Base-by-base conservation (phyloP, 2,113 vertebrate species). In the Corythoichthys intestinalis region DNA sequence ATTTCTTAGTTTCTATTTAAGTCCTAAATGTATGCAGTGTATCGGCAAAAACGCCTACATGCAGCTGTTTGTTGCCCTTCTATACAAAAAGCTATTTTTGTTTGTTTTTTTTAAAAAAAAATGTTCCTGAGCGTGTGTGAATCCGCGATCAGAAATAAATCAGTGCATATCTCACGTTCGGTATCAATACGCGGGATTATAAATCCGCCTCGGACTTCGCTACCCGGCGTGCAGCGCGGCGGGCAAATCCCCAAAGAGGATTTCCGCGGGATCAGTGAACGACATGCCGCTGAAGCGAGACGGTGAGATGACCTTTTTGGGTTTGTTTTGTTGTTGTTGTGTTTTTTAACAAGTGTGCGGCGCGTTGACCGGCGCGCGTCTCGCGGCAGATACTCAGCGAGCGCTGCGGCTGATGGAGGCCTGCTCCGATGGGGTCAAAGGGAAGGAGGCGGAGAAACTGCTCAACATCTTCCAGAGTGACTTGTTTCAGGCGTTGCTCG, bases 391-490 rank as follows among this genome's bases (percentile, higher is more conserved):
- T 64, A 91, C 92, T 0, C 85, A 90, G 62, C 79, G 85, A 0
- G 90, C 86, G n/a, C 83, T 92, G 63, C 87, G 88, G 84, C 84
- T 71, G 13, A 91, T 92, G 88, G 86, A 91, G 70, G 85, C 80
- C 38, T 88, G 87, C 77, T 86, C 87, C 9, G 86, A 91, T 6
- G 86, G 75, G 28, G 89, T 92, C 80, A 91, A 90, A 84, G 79
- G 76, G 56, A 37, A 13, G 75, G 82, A 80, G 0, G 85, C 91
- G 1, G 88, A 93, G 57, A 91, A 85, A 58, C 82, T 93, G 14
- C 85, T 93, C 44, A 85, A 80, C 75, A 86, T 92, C 82, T 92
- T 93, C 76, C 91, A 90, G 80, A 93, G 90, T n/a, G 90, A 93
- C 82, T 76, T 93, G 61, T 93, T 93, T 83, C 91, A 92, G 82